Conservation (phyloP, 2,113 vertebrate genomes). For the Sula dactylatra region DNA sequence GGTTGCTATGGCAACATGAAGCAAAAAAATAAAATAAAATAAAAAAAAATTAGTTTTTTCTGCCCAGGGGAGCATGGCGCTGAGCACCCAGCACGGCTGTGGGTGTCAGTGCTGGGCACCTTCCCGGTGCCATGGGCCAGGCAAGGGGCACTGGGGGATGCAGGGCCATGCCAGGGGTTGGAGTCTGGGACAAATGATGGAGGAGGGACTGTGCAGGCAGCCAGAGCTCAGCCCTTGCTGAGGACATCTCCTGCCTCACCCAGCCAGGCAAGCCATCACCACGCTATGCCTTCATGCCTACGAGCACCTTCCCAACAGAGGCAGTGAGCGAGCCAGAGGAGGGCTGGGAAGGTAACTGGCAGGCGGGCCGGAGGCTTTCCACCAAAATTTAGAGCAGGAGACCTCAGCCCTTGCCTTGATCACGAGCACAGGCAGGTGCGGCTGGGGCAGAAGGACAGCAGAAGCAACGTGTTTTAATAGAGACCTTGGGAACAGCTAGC, state of each 20-base stretch:
- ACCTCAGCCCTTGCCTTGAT: not conserved
- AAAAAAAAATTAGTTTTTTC: not conserved
- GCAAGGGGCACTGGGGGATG: not conserved
- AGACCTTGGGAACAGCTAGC: not conserved
- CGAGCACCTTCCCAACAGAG: rapidly evolving
- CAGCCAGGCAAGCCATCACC: rapidly evolving
- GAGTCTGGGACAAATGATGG: rapidly evolving
- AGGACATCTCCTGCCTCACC: not conserved
- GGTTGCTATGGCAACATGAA: not conserved
- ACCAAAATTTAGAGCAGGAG: not conserved
- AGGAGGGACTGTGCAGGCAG: not conserved
- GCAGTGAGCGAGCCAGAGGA: rapidly evolving
- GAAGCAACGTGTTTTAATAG: not conserved
- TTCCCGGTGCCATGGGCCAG: rapidly evolving
- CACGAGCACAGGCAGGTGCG: not conserved
- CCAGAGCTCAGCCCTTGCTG: rapidly evolving
- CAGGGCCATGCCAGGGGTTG: not conserved
- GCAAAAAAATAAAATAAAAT: too few relatives aligned
- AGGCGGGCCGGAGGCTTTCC: not conserved
- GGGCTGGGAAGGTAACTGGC: not conserved
- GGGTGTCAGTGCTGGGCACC: not conserved
- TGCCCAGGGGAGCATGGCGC: rapidly evolving
- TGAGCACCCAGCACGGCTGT: rapidly evolving
- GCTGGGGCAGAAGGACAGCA: not conserved
- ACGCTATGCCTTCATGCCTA: rapidly evolving